A percentile compares a stretch with the other conserved stretches of the same genome.
Evolutionary conservation across 1,140 invertebrate genomes (phyloP).

Genomic region (Acyrthosiphon pisum): DNA sequence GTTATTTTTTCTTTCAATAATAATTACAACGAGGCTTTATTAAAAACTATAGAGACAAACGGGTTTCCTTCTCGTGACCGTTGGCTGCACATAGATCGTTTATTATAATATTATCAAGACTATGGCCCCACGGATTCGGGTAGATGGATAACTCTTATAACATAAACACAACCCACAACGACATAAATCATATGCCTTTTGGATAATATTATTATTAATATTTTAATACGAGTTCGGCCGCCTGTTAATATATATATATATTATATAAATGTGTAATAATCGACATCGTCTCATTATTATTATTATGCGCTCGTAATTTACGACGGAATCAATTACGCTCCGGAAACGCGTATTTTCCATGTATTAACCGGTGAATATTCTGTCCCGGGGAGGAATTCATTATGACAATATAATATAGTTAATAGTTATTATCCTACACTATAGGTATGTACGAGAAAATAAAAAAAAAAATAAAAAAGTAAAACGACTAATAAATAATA

Average conservation of each 20-base stretch:
- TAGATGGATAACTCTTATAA: neutral
- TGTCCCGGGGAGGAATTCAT: neutral
- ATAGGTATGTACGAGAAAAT: neutral
- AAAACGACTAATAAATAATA: neutral
- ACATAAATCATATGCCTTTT: neutral
- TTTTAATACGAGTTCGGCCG: neutral
- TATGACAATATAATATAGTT: neutral
- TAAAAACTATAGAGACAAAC: neutral
- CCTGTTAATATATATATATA: neutral
- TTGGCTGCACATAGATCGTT: neutral
- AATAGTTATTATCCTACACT: neutral
- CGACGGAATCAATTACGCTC: conserved; percentile 27
- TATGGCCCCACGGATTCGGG: neutral
- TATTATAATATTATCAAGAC: neutral
- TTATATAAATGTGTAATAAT: neutral
- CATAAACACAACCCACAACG: neutral
- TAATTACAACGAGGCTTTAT: neutral
- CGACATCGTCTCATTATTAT: neutral
- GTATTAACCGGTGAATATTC: neutral
- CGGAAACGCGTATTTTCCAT: conserved; percentile 9
- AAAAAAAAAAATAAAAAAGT: neutral
- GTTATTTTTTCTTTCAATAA: neutral
- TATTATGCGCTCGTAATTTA: neutral
- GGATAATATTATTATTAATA: neutral
- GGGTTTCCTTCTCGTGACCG: neutral